Percentiles rank a stretch among this genome's conserved stretches.
phyloP scores from a whole-genome alignment of 2,797 vertebrate genomes.

The Carcharodon carcharias region DNA sequence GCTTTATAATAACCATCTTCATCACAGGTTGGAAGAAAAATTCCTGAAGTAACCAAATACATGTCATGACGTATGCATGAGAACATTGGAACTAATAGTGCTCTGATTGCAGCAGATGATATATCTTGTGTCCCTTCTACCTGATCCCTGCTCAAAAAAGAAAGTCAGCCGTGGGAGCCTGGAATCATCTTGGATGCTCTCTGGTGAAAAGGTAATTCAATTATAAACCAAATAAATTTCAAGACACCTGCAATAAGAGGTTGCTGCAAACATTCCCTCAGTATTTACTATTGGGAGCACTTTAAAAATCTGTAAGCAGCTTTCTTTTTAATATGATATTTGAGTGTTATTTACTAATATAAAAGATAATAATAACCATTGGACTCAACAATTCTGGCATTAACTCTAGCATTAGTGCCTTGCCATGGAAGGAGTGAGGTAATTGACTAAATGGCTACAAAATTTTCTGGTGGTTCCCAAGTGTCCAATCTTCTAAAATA shows the following conservation, averaged over 20 bases:
- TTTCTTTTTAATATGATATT: neutral
- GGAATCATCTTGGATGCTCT: neutral
- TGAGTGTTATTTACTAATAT: neutral
- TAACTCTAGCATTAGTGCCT: neutral
- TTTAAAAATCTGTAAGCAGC: neutral
- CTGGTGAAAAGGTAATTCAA: neutral
- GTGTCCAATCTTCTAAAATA: neutral
- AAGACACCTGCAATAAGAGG: neutral
- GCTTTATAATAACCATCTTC: slow-evolving; percentile 73
- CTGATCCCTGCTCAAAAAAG: neutral
- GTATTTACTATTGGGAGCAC: neutral
- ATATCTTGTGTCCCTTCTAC: neutral
- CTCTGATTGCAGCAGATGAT: neutral
- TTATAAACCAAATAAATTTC: neutral
- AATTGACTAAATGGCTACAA: neutral
- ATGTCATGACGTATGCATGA: neutral
- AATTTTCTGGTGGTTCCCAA: neutral
- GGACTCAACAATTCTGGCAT: neutral
- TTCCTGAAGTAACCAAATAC: slow-evolving; percentile 51
- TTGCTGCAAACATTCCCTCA: neutral
- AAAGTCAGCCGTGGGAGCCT: neutral
- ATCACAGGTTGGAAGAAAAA: slow-evolving; percentile 68
- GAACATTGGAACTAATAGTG: neutral
- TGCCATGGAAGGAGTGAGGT: neutral
- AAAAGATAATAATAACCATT: neutral